Base-by-base conservation (phyloP, 2,888 invertebrate genomes). In the Cataglyphis albicans region DNA sequence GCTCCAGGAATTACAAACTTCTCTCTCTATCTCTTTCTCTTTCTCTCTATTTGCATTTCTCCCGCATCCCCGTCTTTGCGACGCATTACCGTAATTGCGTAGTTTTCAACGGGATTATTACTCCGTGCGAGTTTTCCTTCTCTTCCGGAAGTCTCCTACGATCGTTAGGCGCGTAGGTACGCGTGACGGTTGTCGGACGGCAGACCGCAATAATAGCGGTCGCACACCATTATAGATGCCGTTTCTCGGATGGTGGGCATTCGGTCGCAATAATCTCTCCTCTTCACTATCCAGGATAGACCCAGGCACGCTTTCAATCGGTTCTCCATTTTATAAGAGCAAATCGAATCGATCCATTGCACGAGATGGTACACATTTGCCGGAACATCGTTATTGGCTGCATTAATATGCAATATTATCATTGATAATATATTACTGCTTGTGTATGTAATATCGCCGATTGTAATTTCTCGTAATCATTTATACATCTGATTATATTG, bases 51-150 rank as follows among this genome's bases (percentile, higher is more conserved):
- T 44, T 44, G 7, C 48, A 18, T 48, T 52, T n/a, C 52, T 52
- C 52, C n/a, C 52, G n/a, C 52, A 6, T 52, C 44, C 67, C 65
- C 48, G 78, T 18, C 73, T 59, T 59, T 59, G 57, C 57, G 18
- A 25, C 59, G 55, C 82, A 85, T 88, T 87, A 83, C 83, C 82
- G 90, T 90, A 89, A 89, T 90, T 89, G 89, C 68, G 65, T 81
- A 76, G 72, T 81, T 84, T 82, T 84, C 83, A 78, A 61, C 64
- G 64, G 74, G 87, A 89, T 88, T 84, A 85, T 82, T 72, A 80
- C 82, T 80, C 84, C 84, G 65, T 12, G 41, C 81, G 81, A 86
- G 80, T 88, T 89, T 90, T 84, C 88, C 82, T 76, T 64, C 65
- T 81, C 86, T 85, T 84, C 87, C 90, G 85, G 85, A 87, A 90